Evolutionary conservation across 2,888 invertebrate species (phyloP).

Genomic region (Dicyrtomina minuta): DNA sequence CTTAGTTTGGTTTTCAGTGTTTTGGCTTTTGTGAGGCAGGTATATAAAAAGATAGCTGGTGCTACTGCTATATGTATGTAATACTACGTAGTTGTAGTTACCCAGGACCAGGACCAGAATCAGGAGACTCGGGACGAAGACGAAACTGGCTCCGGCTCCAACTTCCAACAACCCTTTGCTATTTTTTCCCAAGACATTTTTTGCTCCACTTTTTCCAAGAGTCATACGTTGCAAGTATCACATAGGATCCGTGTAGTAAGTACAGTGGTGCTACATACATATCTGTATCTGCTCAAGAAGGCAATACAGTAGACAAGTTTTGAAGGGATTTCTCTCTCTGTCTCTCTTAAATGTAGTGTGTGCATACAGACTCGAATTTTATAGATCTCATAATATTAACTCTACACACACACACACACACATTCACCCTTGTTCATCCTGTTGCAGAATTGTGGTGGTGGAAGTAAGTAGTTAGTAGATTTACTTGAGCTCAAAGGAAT

Average conservation of each 20-base stretch:
- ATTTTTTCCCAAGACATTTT: slow-evolving; percentile 23
- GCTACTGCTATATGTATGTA: background rate
- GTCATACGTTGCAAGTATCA: background rate
- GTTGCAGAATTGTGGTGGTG: too few relatives aligned
- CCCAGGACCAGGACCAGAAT: too few relatives aligned
- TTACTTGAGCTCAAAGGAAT: slow-evolving; percentile 20
- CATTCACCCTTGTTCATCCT: slow-evolving; percentile 10
- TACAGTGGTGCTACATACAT: too few relatives aligned
- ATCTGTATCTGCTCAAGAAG: too few relatives aligned
- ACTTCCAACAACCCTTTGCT: slow-evolving; percentile 19
- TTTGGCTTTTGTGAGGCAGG: slow-evolving; percentile 9
- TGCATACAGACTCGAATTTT: too few relatives aligned
- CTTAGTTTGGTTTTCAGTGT: background rate
- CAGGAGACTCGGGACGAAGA: slow-evolving; percentile 18
- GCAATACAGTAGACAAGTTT: too few relatives aligned
- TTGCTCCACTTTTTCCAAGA: slow-evolving; percentile 13
- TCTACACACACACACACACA: background rate
- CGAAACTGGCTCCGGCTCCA: slow-evolving; percentile 18
- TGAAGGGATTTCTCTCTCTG: background rate
- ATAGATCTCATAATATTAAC: too few relatives aligned
- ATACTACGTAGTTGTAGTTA: too few relatives aligned
- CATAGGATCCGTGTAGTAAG: too few relatives aligned
- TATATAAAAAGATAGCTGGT: background rate
- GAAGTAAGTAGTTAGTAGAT: slow-evolving; percentile 16
- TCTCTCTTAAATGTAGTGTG: background rate